Percentiles rank a stretch among this genome's conserved stretches.
These are phyloP conservation scores for Molossus molossus DNA, from an alignment of 2,797 vertebrate genomes.

Conservation along the genomic window DNA sequence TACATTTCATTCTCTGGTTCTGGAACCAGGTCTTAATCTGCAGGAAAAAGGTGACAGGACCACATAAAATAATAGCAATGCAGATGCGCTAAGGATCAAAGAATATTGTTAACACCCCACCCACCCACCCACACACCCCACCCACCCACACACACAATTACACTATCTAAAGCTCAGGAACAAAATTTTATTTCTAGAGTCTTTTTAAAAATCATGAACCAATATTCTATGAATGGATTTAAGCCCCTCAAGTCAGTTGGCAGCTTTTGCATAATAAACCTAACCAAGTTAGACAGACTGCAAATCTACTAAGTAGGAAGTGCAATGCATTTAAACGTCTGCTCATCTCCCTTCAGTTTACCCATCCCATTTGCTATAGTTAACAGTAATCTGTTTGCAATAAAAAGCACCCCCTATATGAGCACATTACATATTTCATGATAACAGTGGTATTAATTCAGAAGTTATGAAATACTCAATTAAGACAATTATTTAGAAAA, in stretches of 20 bases:
- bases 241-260: background rate
- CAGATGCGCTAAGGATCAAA: background rate
- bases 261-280: background rate
- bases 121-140: no score
- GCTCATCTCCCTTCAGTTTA: background rate
- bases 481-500: constrained; percentile 1
- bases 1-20: constrained; percentile 95
- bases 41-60: background rate
- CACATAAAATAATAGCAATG: background rate
- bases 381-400: background rate
- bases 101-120: fast-evolving
- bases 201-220: background rate
- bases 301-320: background rate
- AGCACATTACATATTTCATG: background rate
- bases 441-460: background rate
- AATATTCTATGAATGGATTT: background rate
- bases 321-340: background rate
- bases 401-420: no score
- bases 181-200: background rate
- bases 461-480: background rate
- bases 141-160: background rate
- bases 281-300: background rate
- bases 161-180: background rate
- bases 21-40: constrained; percentile 98
- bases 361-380: background rate